Evolutionary conservation across 2,113 vertebrate genomes (phyloP).

Genomic region (Saccopteryx leptura): DNA sequence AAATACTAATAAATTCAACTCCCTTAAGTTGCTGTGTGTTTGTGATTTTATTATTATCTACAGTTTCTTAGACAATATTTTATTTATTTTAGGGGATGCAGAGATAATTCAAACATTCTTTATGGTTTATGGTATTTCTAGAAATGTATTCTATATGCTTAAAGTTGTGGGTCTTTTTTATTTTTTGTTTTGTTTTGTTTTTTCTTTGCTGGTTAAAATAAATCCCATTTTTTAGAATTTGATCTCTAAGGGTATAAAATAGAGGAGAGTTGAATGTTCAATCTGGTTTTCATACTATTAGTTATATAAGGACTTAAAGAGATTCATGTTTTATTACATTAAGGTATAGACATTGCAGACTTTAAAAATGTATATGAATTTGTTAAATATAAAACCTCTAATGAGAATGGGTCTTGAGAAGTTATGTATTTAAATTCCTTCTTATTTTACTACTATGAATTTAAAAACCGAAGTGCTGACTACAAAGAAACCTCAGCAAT

Average conservation of each 20-base stretch:
- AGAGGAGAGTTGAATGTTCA: constrained; percentile 6
- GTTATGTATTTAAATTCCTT: not conserved
- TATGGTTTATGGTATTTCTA: not conserved
- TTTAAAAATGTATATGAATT: constrained; percentile 3
- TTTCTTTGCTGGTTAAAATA: not conserved
- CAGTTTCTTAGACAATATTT: not conserved
- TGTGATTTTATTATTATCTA: not conserved
- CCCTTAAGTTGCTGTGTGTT: not conserved
- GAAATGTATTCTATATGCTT: not conserved
- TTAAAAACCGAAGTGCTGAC: not conserved
- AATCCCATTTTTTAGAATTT: not conserved
- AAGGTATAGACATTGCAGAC: not conserved
- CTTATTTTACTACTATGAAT: not conserved
- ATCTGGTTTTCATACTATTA: not conserved
- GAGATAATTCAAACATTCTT: not conserved
- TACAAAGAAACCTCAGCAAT: not conserved
- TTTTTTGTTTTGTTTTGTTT: not conserved
- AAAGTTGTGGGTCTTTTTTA: not conserved
- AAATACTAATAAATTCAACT: not conserved
- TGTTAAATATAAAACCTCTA: not conserved
- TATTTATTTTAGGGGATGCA: not conserved
- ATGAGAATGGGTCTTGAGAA: not conserved
- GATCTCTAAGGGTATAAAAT: not conserved
- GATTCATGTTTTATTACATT: not conserved
- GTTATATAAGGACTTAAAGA: constrained; percentile 16